These are phyloP conservation scores for Acronicta alni DNA, from an alignment of 2,888 invertebrate genomes.

Conservation along the genomic window DNA sequence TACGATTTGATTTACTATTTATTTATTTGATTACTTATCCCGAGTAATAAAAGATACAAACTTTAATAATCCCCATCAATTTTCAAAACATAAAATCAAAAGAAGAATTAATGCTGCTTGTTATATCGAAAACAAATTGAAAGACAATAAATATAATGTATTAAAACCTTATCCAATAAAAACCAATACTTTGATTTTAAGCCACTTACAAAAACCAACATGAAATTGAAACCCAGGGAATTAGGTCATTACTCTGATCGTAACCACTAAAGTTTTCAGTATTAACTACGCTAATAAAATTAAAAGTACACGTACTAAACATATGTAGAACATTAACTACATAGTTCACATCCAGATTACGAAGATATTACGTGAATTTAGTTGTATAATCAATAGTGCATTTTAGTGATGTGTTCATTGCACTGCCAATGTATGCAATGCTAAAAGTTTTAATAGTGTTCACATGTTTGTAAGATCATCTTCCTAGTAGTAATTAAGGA, in stretches of 20 bases:
- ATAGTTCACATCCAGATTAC: conserved; percentile 22
- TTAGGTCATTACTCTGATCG: conserved; percentile 12
- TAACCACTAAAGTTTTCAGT: conserved; percentile 22
- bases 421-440: background rate
- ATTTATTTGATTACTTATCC: background rate
- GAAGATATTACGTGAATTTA: conserved; percentile 21
- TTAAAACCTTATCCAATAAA: no score
- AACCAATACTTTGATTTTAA: no score
- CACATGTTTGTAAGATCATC: conserved; percentile 9
- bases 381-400: conserved; percentile 12
- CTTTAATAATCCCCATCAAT: background rate
- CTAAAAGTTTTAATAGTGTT: conserved; percentile 8
- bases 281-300: conserved; percentile 29
- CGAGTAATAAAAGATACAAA: background rate
- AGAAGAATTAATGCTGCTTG: no score
- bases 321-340: conserved; percentile 14
- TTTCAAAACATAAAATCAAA: no score
- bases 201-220: conserved; percentile 14
- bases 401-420: conserved; percentile 13
- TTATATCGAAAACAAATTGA: no score
- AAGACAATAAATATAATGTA: no score
- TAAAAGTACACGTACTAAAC: conserved; percentile 10
- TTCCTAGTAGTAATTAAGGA: conserved; percentile 16
- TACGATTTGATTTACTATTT: no score
- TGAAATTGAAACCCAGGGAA: conserved; percentile 11